Conservation (phyloP, 1,140 invertebrate species). For the Nixonia krombeini region DNA sequence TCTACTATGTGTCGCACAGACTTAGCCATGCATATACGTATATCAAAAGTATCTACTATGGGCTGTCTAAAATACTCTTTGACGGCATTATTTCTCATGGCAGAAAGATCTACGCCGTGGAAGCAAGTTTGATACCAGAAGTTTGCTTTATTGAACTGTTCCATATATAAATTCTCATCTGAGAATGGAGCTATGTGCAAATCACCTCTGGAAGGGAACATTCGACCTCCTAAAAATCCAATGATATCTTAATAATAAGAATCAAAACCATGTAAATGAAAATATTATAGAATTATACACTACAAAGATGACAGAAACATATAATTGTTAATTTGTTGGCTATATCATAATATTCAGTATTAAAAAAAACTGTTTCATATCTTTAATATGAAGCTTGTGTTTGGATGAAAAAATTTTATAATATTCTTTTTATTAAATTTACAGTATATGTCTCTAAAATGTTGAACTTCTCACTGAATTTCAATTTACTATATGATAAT, state of each 20-base stretch:
- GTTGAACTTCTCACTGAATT: too few relatives aligned
- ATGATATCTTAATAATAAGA: constrained; percentile 95
- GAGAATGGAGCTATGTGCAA: constrained; percentile 98
- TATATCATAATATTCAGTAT: too few relatives aligned
- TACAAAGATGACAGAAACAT: too few relatives aligned
- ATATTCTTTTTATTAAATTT: too few relatives aligned
- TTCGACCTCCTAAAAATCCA: constrained; percentile 84
- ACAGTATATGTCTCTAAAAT: too few relatives aligned
- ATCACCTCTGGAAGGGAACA: constrained; percentile 98
- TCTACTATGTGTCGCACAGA: constrained; percentile 96
- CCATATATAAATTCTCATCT: constrained; percentile 97
- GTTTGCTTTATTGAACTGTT: constrained; percentile 98
- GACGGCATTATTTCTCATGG: constrained; percentile 90
- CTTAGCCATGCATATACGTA: constrained; percentile 96
- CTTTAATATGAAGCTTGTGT: too few relatives aligned
- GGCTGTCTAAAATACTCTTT: constrained; percentile 99
- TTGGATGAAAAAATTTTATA: too few relatives aligned
- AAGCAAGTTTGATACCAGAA: constrained; percentile 99
- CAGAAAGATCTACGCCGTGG: constrained; percentile 96
- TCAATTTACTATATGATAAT: too few relatives aligned
- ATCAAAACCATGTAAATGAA: constrained; percentile 71
- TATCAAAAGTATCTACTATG: constrained; percentile 99
- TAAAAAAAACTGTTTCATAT: too few relatives aligned
- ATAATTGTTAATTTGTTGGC: too few relatives aligned
- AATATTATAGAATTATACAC: too few relatives aligned